Evolutionary conservation across 2,888 invertebrate species (phyloP), one percentile per base, ranked within the genome.

Genomic region (Archaeoteleia sp.): DNA sequence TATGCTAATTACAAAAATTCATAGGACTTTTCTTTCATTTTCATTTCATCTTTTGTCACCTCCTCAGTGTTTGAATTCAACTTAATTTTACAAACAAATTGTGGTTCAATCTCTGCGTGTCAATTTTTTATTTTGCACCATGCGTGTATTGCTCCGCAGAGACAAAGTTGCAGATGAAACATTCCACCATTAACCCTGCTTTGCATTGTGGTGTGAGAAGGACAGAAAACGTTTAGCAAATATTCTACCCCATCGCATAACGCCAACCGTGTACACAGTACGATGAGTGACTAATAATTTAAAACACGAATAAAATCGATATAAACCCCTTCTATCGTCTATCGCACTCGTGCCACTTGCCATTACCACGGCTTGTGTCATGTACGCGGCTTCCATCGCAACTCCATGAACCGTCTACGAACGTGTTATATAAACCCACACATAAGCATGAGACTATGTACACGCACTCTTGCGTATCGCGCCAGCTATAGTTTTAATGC

Each of bases 261-360:
- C 54, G 51, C 46, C 1, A 42, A 54, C 45, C 30, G 17, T 25
- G 30, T 14, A 46, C 32, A 13, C 23, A 37, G 32, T 49, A 63
- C 74, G 74, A 79, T 73, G 74, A 78, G 71, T 74, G 74, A 78
- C 72, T 74, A 76, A 81, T 79, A 77, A 80, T 78, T 77, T 75
- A 76, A 79, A 78, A 76, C 72, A 70, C 70, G 75, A 67, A 81
- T 80, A 78, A 78, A 80, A 82, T 82, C 80, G 75, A 81, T 80
- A 74, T 49, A 45, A 61, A 55, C 74, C 73, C 72, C 65, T 66
- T 61, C 62, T 53, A 40, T 62, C 66, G 51, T 37, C 43, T 32
- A 37, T 37, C 14, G 12, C 45, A 45, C 40, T 25, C 54, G 42
- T 55, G 48, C 49, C 60, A 71, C 61, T 71, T 37, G 57, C 30